Base-by-base conservation (phyloP, 2,113 vertebrate genomes). In the Bos javanicus region DNA sequence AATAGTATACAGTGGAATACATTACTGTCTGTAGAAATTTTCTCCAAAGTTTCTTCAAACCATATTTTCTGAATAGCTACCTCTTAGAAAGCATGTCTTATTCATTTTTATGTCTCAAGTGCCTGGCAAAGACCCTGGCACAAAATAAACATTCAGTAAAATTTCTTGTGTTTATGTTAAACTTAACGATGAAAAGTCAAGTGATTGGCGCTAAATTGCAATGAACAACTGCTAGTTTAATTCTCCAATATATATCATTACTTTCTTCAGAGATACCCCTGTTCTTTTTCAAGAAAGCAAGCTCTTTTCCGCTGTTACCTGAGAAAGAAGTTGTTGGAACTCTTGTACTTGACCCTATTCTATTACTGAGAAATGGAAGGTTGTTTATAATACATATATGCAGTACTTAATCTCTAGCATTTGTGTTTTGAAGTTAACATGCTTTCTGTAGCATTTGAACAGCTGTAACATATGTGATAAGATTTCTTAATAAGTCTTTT, bases 391-490 rank as follows among this genome's bases (percentile, higher is more conserved):
- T 94, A 95, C 67, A 5, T 91, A 84, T 87, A 25, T 88, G 39
- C 62, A 54, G 54, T 86, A 78, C 85, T 96, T 97, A 98, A 97
- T 97, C 97, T 98, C 93, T 95, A 87, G 88, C 96, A 97, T 98
- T 98, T 97, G 88, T 97, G 82, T 97, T 96, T 94, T 87, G 88
- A 97, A 94, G 96, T 91, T 98, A 95, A 87, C 95, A 95, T 86
- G 83, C 62, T 96, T 83, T 95, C 95, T 97, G 1, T 93, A 97
- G 39, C 86, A 95, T 97, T 96, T 97, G 93, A 97, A 97, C 97
- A 97, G 94, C 86, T 98, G 80, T 97, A 96, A 96, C 71, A 93
- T 74, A 88, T 97, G 95, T 96, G 96, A 95, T 93, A 82, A 94
- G 96, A 96, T 97, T 96, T 94, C 88, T 97, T 97, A 93, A 93